Evolutionary conservation across 2,888 invertebrate species (phyloP).

Genomic region (Bembecia ichneumoniformis): DNA sequence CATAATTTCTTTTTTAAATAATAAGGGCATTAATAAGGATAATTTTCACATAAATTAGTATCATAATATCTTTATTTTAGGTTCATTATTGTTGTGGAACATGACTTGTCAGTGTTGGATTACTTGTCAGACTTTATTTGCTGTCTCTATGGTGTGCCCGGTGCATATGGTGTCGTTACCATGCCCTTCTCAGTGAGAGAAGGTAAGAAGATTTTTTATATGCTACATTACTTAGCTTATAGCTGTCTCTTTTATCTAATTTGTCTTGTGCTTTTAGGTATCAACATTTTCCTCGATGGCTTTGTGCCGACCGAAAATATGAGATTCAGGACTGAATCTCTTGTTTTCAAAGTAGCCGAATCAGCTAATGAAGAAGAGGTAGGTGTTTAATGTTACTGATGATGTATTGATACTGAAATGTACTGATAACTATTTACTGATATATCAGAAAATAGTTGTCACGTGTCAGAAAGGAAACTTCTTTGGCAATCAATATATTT

Average conservation of each 20-base stretch:
- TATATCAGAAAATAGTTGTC: background rate
- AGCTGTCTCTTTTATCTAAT: conserved; percentile 10
- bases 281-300: conserved; percentile 99
- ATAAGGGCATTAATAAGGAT: too few relatives aligned
- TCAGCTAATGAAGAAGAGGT: conserved; percentile 97
- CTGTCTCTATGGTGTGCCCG: conserved; percentile 97
- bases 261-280: conserved; percentile 69
- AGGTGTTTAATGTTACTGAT: conserved; percentile 7
- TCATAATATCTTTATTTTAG: conserved; percentile 43
- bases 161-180: conserved; percentile 99
- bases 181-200: conserved; percentile 99
- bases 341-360: conserved; percentile 98
- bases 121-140: conserved; percentile 99
- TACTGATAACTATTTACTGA: too few relatives aligned
- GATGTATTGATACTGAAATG: background rate
- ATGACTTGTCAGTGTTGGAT: conserved; percentile 98
- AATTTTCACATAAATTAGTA: too few relatives aligned
- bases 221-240: background rate
- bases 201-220: conserved; percentile 71
- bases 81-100: conserved; percentile 99
- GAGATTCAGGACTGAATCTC: conserved; percentile 96
- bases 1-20: too few relatives aligned
- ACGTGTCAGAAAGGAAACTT: too few relatives aligned
- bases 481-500: too few relatives aligned
- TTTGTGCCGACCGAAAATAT: conserved; percentile 99